phyloP scores from a whole-genome alignment of 2,797 vertebrate genomes.

The Crax fasciolata region DNA sequence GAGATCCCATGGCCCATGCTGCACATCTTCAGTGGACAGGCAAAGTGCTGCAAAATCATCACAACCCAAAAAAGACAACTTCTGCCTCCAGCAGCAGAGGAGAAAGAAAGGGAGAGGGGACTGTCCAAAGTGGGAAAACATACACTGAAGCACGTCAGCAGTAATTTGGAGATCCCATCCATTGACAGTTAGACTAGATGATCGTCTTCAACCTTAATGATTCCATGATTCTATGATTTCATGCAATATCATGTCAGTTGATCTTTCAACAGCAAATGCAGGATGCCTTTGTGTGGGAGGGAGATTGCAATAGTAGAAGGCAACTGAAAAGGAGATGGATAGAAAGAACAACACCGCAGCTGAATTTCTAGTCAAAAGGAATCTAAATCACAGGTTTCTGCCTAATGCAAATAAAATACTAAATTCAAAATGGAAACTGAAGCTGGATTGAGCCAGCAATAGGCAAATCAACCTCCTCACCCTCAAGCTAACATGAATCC shows the following conservation, averaged over 20 bases:
- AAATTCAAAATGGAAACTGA: conserved; percentile 22
- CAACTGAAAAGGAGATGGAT: conserved; percentile 5
- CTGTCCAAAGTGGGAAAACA: not conserved
- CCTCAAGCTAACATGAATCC: rapidly evolving
- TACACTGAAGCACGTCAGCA: not conserved
- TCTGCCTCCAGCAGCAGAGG: not conserved
- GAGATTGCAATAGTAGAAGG: not conserved
- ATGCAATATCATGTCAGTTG: not conserved
- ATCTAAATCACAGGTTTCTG: not conserved
- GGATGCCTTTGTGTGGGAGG: not conserved
- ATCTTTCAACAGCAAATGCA: not conserved
- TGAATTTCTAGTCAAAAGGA: not conserved
- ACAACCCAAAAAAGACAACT: not conserved
- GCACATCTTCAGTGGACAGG: not conserved
- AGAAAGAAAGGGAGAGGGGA: not conserved
- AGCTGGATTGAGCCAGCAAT: not conserved
- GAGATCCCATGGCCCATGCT: not conserved
- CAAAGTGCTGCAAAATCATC: not conserved
- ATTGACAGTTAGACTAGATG: too few relatives aligned
- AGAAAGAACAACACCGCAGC: not conserved
- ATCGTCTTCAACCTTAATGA: too few relatives aligned
- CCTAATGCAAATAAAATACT: not conserved
- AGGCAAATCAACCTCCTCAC: not conserved
- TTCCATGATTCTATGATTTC: too few relatives aligned
- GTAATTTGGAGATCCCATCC: not conserved